A percentile compares a stretch with the other conserved stretches of the same genome.
These are phyloP conservation scores for Schizotus pectinicornis DNA, from an alignment of 2,888 invertebrate genomes.

Conservation along the genomic window DNA sequence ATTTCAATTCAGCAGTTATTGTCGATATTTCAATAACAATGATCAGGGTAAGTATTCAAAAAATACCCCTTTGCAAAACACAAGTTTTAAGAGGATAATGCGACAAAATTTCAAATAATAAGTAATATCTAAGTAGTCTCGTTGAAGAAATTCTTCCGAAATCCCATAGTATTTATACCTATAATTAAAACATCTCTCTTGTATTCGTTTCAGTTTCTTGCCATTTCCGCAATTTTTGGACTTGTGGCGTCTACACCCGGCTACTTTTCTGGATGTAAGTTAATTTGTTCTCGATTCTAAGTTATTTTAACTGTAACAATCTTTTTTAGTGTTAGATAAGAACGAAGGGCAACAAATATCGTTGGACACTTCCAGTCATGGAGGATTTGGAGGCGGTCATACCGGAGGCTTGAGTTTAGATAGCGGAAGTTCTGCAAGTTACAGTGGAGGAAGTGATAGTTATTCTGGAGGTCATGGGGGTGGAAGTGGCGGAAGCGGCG, in stretches of 20 bases:
- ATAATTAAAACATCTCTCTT: not conserved
- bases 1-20: no score
- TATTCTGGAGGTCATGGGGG: not conserved
- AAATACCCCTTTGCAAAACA: no score
- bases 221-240: not conserved
- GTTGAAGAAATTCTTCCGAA: no score
- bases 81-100: no score
- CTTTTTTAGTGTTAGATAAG: not conserved
- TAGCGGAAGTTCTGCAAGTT: not conserved
- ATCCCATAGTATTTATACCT: no score
- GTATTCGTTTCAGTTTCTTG: not conserved
- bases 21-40: no score
- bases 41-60: no score
- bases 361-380: not conserved
- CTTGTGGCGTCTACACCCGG: not conserved
- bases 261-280: not conserved
- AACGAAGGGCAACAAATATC: not conserved
- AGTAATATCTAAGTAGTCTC: no score
- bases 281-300: not conserved
- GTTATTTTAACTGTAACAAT: not conserved
- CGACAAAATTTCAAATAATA: no score
- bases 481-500: not conserved
- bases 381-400: not conserved
- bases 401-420: not conserved
- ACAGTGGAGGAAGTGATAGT: constrained; percentile 2